Evolutionary conservation across 2,888 invertebrate species (phyloP), one percentile per base, ranked within the genome.

Genomic region (Drosophila pseudotakahashii): DNA sequence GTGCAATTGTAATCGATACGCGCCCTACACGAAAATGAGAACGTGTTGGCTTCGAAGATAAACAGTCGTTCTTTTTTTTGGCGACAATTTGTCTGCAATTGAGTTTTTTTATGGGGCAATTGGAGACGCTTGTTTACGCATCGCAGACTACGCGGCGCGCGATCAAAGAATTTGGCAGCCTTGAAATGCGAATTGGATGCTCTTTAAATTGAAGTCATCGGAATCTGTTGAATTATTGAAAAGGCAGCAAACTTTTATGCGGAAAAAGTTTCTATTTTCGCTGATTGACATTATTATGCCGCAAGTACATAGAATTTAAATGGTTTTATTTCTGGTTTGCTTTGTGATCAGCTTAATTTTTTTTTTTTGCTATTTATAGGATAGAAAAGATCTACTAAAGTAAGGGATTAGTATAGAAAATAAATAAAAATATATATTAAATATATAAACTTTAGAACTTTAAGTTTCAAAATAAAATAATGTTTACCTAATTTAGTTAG

Each of bases 61-160:
- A 55, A 50, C 32, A 13, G 14, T n/a, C 10, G 10, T 10, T n/a
- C 11, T 42, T 53, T 48, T 55, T 55, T 71, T 64, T 51, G 87
- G 75, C 78, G 78, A 80, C 81, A 74, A 71, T 75, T 83, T 64
- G 83, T 86, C 87, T 82, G 77, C 75, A 69, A 79, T 76, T 82
- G 45, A n/a, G 57, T 26, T 36, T 39, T 30, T 39, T 68, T 51
- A 51, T 67, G 50, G 71, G 70, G 54, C 47, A 67, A 67, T 54
- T 41, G 67, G 47, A 66, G 39, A 34, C 60, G 50, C 60, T 54
- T 54, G 71, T 70, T 82, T 82, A 78, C 48, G 41, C 42, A 39
- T 47, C 30, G 30, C 51, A 45, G 52, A 48, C 41, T n/a, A 53
- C 9, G 36, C 48, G 61, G 61, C 58, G 34, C 45, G 11, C 16